These are phyloP conservation scores for Phytoseiulus persimilis DNA, from an alignment of 2,888 invertebrate species.

Conservation along the genomic window DNA sequence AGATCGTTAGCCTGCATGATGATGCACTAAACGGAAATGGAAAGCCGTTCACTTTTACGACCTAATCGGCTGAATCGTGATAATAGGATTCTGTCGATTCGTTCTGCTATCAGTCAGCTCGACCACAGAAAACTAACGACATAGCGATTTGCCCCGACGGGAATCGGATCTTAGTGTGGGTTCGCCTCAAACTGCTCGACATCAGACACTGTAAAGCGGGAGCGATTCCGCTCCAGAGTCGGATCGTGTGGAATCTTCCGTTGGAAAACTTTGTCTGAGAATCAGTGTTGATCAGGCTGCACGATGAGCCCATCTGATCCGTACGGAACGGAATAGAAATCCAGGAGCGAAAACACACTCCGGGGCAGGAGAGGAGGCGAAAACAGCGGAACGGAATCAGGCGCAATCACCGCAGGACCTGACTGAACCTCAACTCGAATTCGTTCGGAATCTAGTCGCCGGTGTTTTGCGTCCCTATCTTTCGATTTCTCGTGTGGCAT, in stretches of 20 bases:
- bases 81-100: not conserved
- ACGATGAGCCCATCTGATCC: too few relatives aligned
- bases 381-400: too few relatives aligned
- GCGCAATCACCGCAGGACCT: too few relatives aligned
- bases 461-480: not conserved
- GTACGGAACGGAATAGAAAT: too few relatives aligned
- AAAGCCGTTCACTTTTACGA: not conserved
- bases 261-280: too few relatives aligned
- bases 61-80: not conserved
- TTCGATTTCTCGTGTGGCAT: not conserved
- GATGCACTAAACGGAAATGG: not conserved
- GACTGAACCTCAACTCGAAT: too few relatives aligned
- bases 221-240: too few relatives aligned
- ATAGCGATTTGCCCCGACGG: not conserved
- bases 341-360: too few relatives aligned
- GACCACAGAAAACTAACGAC: not conserved
- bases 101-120: not conserved
- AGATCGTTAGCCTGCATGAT: not conserved
- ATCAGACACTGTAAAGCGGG: not conserved
- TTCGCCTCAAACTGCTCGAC: not conserved
- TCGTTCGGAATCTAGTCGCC: not conserved
- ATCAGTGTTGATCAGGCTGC: too few relatives aligned
- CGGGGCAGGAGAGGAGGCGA: too few relatives aligned
- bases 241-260: too few relatives aligned
- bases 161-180: not conserved